Evolutionary conservation across 2,113 vertebrate genomes (phyloP), one percentile per base, ranked within the genome.

Genomic region (Chauna torquata): DNA sequence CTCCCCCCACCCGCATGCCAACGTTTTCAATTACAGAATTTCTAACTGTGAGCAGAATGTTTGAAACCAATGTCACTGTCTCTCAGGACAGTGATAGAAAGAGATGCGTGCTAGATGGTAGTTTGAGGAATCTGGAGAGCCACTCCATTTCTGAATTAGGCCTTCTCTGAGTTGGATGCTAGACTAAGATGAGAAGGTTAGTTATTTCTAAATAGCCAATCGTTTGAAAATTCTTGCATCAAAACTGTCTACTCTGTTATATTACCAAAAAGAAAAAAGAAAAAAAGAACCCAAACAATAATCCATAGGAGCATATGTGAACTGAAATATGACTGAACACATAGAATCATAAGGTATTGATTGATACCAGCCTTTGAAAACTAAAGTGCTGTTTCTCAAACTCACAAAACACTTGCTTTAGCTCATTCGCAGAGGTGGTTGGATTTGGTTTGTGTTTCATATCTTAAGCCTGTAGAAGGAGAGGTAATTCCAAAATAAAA

Each of bases 21-120:
- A 25, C 50, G 27, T 88, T 96, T 95, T 96, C 92, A 88, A 75
- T 95, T 97, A 83, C 38, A 61, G 55, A 71, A 52, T 71, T 91
- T 96, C 58, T 85, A 57, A 72, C 69, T 85, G 44, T 79, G 81
- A 92, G 18, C 82, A 76, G 36, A 89, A 76, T 55, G 49, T 79
- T 94, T 85, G 49, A 92, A 94, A 85, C 36, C 9, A 12, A 38
- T 55, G 15, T 18, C 40, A 25, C 36, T 24, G 3, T 91, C 61
- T 92, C 34, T 87, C 27, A 45, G 74, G 62, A 55, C 49, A 66
- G 40, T 3, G 3, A 38, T 20, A 69, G 25, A 47, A 72, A 74
- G 69, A 75, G 52, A 27, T 49, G 12, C 0, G 1, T 34, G 10
- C 20, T 86, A 24, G 16, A 18, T 76, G 47, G 32, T 38, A 0